Evolutionary conservation across 2,888 invertebrate species (phyloP).

Genomic region (Tinea trinotella): DNA sequence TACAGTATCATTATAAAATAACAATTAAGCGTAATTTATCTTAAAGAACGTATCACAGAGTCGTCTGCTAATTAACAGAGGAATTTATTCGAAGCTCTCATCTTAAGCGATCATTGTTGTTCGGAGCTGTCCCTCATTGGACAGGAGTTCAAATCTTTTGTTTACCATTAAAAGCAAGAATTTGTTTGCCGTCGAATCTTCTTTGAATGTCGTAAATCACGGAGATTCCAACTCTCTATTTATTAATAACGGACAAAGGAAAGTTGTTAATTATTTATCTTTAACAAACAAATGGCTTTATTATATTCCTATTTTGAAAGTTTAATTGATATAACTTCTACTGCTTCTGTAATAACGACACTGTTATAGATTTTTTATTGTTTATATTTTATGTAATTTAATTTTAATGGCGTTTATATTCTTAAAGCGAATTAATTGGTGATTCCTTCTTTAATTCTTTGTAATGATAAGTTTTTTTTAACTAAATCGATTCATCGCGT

Average conservation of each 20-base stretch:
- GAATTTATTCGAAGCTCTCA: neutral
- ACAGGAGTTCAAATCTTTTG: slow-evolving; percentile 16
- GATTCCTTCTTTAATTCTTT: too few relatives aligned
- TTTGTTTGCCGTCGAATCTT: slow-evolving; percentile 1
- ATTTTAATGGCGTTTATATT: too few relatives aligned
- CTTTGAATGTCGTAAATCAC: slow-evolving; percentile 11
- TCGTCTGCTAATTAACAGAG: neutral
- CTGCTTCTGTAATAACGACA: neutral
- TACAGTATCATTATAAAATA: too few relatives aligned
- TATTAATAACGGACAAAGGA: slow-evolving; percentile 15
- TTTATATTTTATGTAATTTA: too few relatives aligned
- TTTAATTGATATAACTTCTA: slow-evolving; percentile 3
- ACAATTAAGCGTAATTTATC: too few relatives aligned
- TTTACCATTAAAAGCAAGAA: slow-evolving; percentile 2
- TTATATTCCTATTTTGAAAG: slow-evolving; percentile 8
- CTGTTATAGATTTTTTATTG: too few relatives aligned
- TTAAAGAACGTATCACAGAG: neutral
- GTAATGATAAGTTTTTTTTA: too few relatives aligned
- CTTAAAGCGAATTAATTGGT: too few relatives aligned
- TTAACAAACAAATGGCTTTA: slow-evolving; percentile 14
- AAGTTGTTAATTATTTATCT: slow-evolving; percentile 14
- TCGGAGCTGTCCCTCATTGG: slow-evolving; percentile 9
- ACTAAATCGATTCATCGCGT: too few relatives aligned
- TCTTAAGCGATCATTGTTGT: slow-evolving; percentile 5
- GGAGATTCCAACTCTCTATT: slow-evolving; percentile 11